Conservation (phyloP, 2,797 vertebrate genomes). For the Vireo griseus region DNA sequence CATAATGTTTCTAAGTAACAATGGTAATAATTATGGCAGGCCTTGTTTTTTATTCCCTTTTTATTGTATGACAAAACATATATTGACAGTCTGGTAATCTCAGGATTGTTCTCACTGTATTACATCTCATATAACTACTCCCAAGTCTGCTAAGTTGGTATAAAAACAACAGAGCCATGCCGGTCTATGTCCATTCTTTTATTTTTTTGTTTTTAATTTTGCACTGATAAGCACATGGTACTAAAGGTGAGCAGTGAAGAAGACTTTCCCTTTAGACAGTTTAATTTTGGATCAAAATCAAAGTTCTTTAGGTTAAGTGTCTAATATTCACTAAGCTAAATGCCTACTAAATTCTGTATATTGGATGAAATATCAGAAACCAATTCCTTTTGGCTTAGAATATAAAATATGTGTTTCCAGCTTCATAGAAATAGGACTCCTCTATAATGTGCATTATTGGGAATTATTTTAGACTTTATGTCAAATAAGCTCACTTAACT, state of each 20-base stretch:
- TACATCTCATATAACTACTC: neutral
- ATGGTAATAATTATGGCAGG: neutral
- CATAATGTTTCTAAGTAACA: neutral
- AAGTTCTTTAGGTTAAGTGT: neutral
- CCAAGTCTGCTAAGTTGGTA: neutral
- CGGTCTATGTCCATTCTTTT: fast-evolving
- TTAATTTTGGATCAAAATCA: neutral
- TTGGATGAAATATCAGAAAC: neutral
- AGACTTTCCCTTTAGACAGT: neutral
- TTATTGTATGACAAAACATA: neutral
- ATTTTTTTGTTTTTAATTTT: neutral
- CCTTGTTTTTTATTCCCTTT: neutral
- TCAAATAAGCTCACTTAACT: neutral
- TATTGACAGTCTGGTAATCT: neutral
- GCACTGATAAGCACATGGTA: fast-evolving
- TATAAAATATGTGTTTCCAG: slow-evolving; percentile 1
- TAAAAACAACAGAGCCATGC: neutral
- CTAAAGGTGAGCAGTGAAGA: neutral
- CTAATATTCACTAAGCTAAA: neutral
- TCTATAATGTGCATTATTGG: neutral
- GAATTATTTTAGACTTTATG: slow-evolving; percentile 4
- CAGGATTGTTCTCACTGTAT: neutral
- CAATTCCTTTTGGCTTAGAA: neutral
- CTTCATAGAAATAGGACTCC: neutral
- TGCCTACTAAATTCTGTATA: neutral